A percentile compares a stretch with the other conserved stretches of the same genome.
phyloP scores from a whole-genome alignment of 2,797 vertebrate genomes.

The Pempheris klunzingeri region DNA sequence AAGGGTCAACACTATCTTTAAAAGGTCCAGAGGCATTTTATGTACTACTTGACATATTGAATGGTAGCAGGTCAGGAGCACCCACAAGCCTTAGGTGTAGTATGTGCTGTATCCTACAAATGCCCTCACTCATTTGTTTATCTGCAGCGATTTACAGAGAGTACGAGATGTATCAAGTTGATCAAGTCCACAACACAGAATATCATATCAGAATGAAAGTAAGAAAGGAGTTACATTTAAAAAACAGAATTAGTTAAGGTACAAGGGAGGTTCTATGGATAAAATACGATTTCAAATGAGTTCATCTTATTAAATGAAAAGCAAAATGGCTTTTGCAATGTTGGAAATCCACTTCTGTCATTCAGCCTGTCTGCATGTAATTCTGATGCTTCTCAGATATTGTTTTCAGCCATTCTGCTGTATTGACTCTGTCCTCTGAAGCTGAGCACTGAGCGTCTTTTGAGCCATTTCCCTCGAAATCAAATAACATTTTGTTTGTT shows the following conservation, averaged over 20 bases:
- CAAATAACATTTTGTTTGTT: constrained; percentile 52
- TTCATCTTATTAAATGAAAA: background rate
- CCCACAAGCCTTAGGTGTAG: background rate
- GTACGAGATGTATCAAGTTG: too few relatives aligned
- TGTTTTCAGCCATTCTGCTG: constrained; percentile 3
- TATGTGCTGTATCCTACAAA: background rate
- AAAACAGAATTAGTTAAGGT: background rate
- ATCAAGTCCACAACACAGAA: background rate
- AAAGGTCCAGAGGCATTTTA: background rate
- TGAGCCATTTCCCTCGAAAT: constrained; percentile 16
- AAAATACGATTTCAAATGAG: background rate
- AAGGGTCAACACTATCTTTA: background rate
- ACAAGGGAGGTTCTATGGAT: background rate
- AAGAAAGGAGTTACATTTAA: background rate
- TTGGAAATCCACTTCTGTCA: background rate
- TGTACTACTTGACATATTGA: background rate
- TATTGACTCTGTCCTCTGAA: constrained; percentile 14
- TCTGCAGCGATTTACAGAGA: background rate
- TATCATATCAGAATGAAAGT: background rate
- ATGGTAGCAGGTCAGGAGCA: background rate
- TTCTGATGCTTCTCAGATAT: background rate
- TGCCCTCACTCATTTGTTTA: background rate
- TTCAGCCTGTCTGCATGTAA: background rate
- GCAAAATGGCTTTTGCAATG: background rate
- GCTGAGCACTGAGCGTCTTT: constrained; percentile 3